phyloP scores from a whole-genome alignment of 2,797 vertebrate genomes.

The Benthosema pterotum region DNA sequence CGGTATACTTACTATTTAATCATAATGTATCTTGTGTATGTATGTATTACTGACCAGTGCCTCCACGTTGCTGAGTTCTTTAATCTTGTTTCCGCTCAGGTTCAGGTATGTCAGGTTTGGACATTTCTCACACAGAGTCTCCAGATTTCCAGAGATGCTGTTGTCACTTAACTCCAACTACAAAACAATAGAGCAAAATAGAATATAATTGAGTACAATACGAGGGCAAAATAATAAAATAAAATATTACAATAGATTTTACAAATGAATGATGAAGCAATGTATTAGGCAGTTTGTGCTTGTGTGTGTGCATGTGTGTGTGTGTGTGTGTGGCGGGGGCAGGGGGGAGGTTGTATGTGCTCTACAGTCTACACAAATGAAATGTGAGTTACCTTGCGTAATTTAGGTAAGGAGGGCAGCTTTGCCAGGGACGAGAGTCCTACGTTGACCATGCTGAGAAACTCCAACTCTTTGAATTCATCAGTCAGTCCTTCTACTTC shows the following conservation, averaged over 20 bases:
- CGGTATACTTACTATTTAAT: too few species aligned
- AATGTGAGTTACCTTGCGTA: constrained; percentile 83
- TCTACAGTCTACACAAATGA: too few species aligned
- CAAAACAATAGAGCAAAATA: neutral
- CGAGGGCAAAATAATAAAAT: too few species aligned
- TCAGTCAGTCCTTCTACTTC: constrained; percentile 93
- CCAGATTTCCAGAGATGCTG: constrained; percentile 89
- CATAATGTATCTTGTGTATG: neutral
- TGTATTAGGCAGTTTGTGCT: too few species aligned
- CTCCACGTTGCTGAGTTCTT: constrained; percentile 93
- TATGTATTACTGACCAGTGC: constrained; percentile 84
- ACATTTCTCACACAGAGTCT: constrained; percentile 90
- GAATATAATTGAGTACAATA: too few species aligned
- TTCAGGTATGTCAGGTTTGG: constrained; percentile 95
- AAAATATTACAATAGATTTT: too few species aligned
- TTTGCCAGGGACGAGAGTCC: constrained; percentile 89
- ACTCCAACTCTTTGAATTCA: constrained; percentile 89
- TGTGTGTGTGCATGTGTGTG: too few species aligned
- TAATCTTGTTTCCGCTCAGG: constrained; percentile 97
- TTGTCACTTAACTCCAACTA: constrained; percentile 94
- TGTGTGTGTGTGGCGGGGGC: too few species aligned
- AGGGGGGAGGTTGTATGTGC: too few species aligned
- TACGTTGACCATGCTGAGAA: constrained; percentile 94
- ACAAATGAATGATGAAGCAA: too few species aligned
- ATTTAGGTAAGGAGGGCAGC: constrained; percentile 89